Percentiles rank a stretch among this genome's conserved stretches.
Conservation (phyloP, 2,888 invertebrate genomes). For the Pandemis cinnamomeana region DNA sequence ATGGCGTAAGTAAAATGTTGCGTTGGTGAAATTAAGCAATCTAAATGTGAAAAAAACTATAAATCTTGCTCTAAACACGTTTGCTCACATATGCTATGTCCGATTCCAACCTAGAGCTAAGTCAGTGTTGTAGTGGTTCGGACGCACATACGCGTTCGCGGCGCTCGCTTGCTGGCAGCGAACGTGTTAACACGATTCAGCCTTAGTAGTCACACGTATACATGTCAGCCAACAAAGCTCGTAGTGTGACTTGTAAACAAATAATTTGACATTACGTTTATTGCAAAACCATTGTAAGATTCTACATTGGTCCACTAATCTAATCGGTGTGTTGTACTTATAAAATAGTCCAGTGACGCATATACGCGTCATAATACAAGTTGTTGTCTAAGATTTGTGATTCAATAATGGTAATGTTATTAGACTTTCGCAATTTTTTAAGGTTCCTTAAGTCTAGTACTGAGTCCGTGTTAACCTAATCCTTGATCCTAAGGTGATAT, state of each 20-base stretch:
- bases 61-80: not conserved
- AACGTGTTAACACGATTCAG: not conserved
- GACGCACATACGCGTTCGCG: not conserved
- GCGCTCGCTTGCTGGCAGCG: not conserved
- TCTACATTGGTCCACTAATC: not conserved
- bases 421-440: no score
- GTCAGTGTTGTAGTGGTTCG: not conserved
- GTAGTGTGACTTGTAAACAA: conserved; percentile 21
- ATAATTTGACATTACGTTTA: not conserved
- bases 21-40: not conserved
- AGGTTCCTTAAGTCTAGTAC: no score
- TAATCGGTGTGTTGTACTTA: not conserved
- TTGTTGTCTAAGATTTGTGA: not conserved
- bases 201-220: not conserved
- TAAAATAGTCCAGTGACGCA: not conserved
- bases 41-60: not conserved
- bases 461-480: no score
- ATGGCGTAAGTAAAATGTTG: not conserved
- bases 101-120: not conserved
- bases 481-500: no score
- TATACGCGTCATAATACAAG: not conserved
- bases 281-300: no score
- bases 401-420: no score
- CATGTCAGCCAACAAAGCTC: not conserved
- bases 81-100: not conserved